Percentiles rank a stretch among this genome's conserved stretches.
Conservation (phyloP, 2,797 vertebrate species). For the Anguilla anguilla region DNA sequence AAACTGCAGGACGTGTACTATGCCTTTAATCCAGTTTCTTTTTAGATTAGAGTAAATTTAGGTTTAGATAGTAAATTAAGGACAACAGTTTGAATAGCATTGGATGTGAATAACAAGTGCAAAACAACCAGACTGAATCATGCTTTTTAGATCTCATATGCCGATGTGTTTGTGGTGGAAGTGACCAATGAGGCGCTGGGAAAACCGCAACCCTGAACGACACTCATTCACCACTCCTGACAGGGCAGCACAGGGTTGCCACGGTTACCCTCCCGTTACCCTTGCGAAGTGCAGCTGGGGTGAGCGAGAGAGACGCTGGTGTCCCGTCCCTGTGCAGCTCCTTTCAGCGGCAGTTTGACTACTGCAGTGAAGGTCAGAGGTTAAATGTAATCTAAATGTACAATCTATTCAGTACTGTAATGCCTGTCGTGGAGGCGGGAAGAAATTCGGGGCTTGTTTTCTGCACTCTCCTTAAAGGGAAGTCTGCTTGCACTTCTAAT, state of each 20-base stretch:
- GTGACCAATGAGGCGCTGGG: background rate
- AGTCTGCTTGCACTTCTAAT: background rate
- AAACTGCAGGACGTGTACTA: too few relatives aligned
- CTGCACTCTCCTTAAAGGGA: background rate
- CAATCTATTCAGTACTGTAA: background rate
- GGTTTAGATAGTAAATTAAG: background rate
- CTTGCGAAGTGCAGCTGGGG: conserved; percentile 18
- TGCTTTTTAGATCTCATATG: background rate
- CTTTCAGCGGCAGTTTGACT: background rate
- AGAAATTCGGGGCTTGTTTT: background rate
- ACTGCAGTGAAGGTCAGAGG: conserved; percentile 12
- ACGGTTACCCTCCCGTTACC: conserved; percentile 7
- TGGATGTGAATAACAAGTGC: background rate
- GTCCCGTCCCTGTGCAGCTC: background rate
- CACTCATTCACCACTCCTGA: background rate
- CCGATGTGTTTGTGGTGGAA: background rate
- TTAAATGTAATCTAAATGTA: conserved; percentile 20
- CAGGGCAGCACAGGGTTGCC: conserved; percentile 7
- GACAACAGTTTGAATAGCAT: background rate
- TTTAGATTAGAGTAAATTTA: too few relatives aligned
- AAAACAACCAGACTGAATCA: background rate
- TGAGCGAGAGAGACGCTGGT: conserved; percentile 13
- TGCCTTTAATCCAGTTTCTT: too few relatives aligned
- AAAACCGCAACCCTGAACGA: background rate
- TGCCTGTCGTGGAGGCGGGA: background rate